Evolutionary conservation across 1,140 invertebrate genomes (phyloP).

Genomic region (Trypoxylus dichotomus): DNA sequence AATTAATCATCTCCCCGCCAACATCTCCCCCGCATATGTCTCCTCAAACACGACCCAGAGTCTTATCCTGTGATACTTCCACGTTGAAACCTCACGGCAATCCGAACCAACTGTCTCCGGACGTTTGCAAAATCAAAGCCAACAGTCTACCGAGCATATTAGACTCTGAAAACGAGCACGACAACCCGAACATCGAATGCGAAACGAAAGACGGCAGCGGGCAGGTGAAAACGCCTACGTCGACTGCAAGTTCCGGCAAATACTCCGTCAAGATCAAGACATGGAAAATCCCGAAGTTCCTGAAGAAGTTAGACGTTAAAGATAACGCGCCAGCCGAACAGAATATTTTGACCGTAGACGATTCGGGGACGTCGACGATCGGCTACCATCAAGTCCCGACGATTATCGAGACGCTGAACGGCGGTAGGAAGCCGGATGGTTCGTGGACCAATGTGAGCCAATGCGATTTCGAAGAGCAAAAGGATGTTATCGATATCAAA

Average conservation of each 20-base stretch:
- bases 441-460: slow-evolving; percentile 30
- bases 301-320: slow-evolving; percentile 57
- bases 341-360: slow-evolving; percentile 28
- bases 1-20: slow-evolving; percentile 62
- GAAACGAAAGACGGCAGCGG: slow-evolving; percentile 47
- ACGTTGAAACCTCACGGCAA: slow-evolving; percentile 46
- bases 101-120: slow-evolving; percentile 61
- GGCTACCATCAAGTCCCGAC: slow-evolving; percentile 58
- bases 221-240: slow-evolving; percentile 46
- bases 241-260: slow-evolving; percentile 62
- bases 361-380: slow-evolving; percentile 35
- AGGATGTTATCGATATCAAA: slow-evolving; percentile 66
- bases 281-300: slow-evolving; percentile 66
- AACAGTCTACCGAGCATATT: slow-evolving; percentile 77
- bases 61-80: slow-evolving; percentile 49
- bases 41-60: slow-evolving; percentile 48
- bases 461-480: slow-evolving; percentile 42
- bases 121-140: slow-evolving; percentile 67
- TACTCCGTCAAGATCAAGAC: slow-evolving; percentile 62
- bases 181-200: slow-evolving; percentile 51
- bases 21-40: slow-evolving; percentile 53
- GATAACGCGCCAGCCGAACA: slow-evolving; percentile 36
- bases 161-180: slow-evolving; percentile 70
- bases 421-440: slow-evolving; percentile 5
- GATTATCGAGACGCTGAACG: slow-evolving; percentile 60